These are phyloP conservation scores for Pantelozetes paolii DNA, from an alignment of 2,888 invertebrate genomes.

Conservation along the genomic window DNA sequence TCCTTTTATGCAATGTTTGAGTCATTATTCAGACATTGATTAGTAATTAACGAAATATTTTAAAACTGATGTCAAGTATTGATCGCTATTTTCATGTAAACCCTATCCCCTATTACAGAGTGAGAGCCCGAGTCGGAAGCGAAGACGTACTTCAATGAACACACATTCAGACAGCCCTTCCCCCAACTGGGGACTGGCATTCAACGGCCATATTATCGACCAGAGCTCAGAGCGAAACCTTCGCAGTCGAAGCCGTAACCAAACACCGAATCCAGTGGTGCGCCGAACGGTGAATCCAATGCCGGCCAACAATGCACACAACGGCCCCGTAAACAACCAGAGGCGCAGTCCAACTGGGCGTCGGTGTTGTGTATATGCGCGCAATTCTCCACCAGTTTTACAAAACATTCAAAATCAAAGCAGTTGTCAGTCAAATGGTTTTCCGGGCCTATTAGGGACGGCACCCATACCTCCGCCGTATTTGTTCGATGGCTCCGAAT, in stretches of 20 bases:
- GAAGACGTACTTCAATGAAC: conserved; percentile 23
- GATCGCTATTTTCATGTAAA: conserved; percentile 15
- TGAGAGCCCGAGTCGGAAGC: conserved; percentile 30
- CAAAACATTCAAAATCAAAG: conserved; percentile 33
- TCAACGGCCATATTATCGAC: conserved; percentile 24
- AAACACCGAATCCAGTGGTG: background rate
- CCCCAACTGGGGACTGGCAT: conserved; percentile 16
- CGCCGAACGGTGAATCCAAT: background rate
- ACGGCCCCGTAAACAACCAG: background rate
- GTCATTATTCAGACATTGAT: background rate
- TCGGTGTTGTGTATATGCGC: conserved; percentile 26
- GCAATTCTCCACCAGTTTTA: conserved; percentile 24
- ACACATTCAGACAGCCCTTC: conserved; percentile 13
- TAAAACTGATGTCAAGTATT: background rate
- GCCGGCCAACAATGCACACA: background rate
- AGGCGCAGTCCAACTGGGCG: conserved; percentile 17
- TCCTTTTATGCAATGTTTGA: background rate
- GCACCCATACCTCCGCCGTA: background rate
- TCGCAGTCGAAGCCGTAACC: conserved; percentile 27
- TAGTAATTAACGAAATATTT: background rate
- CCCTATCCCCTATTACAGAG: background rate
- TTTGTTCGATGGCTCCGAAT: conserved; percentile 20
- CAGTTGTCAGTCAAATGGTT: conserved; percentile 31
- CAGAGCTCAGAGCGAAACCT: conserved; percentile 26
- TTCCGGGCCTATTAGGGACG: conserved; percentile 7